Base-by-base conservation (phyloP, 2,888 invertebrate genomes). In the Hypomecis punctinalis region DNA sequence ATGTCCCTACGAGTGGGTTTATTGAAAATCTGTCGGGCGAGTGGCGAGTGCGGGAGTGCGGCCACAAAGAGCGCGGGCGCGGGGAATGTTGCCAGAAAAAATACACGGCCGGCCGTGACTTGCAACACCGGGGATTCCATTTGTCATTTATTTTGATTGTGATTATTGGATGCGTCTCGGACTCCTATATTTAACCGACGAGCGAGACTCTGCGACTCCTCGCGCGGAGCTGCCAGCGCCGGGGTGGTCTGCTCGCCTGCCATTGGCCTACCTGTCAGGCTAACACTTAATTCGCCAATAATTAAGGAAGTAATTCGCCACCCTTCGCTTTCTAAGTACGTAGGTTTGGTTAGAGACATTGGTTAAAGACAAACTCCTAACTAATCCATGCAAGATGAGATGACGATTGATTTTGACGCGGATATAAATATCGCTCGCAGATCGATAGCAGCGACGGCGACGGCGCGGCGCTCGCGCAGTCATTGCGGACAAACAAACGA, bases 71-170 rank as follows among this genome's bases (percentile, higher is more conserved):
- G 88, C 81, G 79, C 23, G 79, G 74, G 77, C 80, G 82, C 82
- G 80, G 83, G 79, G 86, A 88, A 86, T 84, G 86, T 85, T 85
- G 82, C 81, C 79, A 80, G 79, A 83, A 75, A 90, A 88, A 83
- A 84, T 81, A 80, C 72, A 67, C 74, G 76, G 70, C 71, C 66
- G 73, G 77, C 80, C 82, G 80, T 93, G 93, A 93, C 93, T 93
- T 93, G 93, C 93, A 88, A 85, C 81, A 84, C 79, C 79, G 81
- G 76, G 82, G 83, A 88, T 91, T 91, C 88, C 93, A 93, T 93
- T 90, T 93, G 93, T 93, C 93, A 93, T 93, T 92, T 93, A 92
- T 93, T 93, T 92, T 93, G 93, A 93, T 93, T 93, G 91, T 91
- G 90, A 88, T 92, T 91, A 91, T 86, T 80, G 82, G 76, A 77